phyloP scores from a whole-genome alignment of 2,113 vertebrate genomes.

The Piprites chloris region DNA sequence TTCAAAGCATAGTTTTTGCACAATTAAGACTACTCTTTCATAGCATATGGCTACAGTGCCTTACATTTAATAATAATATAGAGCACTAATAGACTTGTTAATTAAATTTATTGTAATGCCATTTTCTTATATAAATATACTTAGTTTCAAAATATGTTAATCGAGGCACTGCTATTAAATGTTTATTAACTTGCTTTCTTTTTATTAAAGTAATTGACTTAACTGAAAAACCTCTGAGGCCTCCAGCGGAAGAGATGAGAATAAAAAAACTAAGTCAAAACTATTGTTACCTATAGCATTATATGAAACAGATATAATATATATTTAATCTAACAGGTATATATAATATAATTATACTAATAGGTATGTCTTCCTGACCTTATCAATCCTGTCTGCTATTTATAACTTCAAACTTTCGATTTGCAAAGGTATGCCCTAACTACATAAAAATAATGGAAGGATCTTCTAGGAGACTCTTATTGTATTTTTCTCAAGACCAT shows the following conservation, averaged over 20 bases:
- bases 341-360: not conserved
- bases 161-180: not conserved
- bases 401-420: not conserved
- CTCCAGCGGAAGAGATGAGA: not conserved
- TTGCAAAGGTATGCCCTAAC: not conserved
- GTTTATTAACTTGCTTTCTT: not conserved
- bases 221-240: not conserved
- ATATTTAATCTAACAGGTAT: not conserved
- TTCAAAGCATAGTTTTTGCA: not conserved
- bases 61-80: not conserved
- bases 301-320: not conserved
- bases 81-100: not conserved
- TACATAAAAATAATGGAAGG: not conserved
- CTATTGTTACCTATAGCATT: not conserved
- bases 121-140: not conserved
- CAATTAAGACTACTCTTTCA: not conserved
- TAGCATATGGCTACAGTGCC: not conserved
- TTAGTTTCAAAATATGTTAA: not conserved
- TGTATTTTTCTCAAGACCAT: not conserved
- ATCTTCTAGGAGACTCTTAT: not conserved
- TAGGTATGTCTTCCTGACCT: not conserved
- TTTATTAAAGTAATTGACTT: not conserved
- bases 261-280: not conserved
- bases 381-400: not conserved
- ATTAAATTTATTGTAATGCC: not conserved